Evolutionary conservation across 2,113 vertebrate species (phyloP).

Genomic region (Eretmochelys imbricata): DNA sequence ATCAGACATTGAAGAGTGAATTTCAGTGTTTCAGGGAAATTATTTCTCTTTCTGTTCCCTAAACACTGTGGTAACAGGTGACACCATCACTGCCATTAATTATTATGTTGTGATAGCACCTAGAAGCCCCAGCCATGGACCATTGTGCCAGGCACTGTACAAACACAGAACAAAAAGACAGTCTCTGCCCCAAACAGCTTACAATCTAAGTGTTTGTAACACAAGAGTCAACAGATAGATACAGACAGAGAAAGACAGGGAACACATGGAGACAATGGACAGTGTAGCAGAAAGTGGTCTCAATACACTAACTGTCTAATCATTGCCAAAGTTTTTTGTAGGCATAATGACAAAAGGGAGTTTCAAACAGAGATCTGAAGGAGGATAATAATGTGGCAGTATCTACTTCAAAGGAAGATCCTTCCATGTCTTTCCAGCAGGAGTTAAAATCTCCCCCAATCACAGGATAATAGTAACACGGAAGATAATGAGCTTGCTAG

Average conservation of each 20-base stretch:
- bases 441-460: not conserved
- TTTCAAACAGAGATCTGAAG: not conserved
- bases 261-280: not conserved
- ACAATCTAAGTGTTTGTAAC: not conserved
- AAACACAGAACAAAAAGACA: not conserved
- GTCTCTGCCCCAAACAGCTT: not conserved
- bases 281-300: not conserved
- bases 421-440: not conserved
- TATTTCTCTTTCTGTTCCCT: not conserved
- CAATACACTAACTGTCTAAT: not conserved
- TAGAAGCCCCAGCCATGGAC: not conserved
- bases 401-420: not conserved
- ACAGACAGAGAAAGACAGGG: too few relatives aligned
- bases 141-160: not conserved
- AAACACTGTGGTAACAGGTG: not conserved
- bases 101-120: not conserved
- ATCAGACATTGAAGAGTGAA: not conserved
- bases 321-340: fast-evolving
- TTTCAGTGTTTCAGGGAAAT: not conserved
- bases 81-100: not conserved
- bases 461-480: not conserved
- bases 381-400: not conserved
- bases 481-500: not conserved
- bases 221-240: not conserved
- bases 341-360: not conserved